Evolutionary conservation across 2,888 invertebrate species (phyloP), one percentile per base, ranked within the genome.

Genomic region (Lagria hirta): DNA sequence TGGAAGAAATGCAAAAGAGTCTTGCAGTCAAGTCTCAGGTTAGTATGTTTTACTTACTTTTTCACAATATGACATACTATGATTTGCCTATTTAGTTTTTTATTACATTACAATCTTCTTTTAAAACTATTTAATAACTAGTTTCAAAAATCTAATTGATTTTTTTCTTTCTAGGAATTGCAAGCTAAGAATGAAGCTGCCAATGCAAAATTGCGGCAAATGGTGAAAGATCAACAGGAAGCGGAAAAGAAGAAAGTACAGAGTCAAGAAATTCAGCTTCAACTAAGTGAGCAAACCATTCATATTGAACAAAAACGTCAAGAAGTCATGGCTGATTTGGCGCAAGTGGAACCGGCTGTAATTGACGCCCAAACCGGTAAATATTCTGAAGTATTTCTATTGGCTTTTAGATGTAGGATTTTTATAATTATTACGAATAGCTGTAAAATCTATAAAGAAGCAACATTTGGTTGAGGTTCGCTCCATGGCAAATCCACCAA

Each of bases 201-300:
- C 34, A 99, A 99, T 71, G 91, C 93, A n/a, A 99, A 99, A 74
- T 78, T 99, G 32, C 87, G 93, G 55, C 97, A 99, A 72, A 99
- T 99, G 99, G 91, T 98, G 29, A 95, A 95, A 75, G 95, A 98
- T 73, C 97, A 98, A 71, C 97, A 98, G 65, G 97, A 98, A 71
- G 99, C 99, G 1, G 99, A 99, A 71, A 92, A 96, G 77, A 95
- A 97, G 74, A 99, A 99, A 72, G 91, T 94, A 20, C 93, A 96
- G 64, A 94, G 94, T 62, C 96, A 97, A 70, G 95, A 98, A 68
- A 92, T 99, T 66, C 96, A 96, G 74, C 69, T 68, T 46, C 76
- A 78, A 54, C 70, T 88, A 62, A 87, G 87, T 41, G 86, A 90
- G 62, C 96, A 98, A 77, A 95, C 93, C 0, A 82, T 91, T 46